Base-by-base conservation (phyloP, 2,888 invertebrate genomes). In the Boloria euphrosyne region DNA sequence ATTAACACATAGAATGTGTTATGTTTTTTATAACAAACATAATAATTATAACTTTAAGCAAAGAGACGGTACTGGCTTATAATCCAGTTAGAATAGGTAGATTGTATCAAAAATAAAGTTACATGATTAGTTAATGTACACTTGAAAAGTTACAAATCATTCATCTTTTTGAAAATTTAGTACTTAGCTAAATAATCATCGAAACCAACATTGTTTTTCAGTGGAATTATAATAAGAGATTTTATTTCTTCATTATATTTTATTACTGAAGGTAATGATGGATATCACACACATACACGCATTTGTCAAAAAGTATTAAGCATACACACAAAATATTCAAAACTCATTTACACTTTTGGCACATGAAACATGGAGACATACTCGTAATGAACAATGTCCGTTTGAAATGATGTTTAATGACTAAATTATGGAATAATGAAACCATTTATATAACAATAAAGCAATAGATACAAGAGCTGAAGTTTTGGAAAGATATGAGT, bases 401-500 rank as follows among this genome's bases (percentile, higher is more conserved):
- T 38, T 38, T 22, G 10, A 46, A 27, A 16, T 16, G n/a, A 57
- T 27, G 10, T 10, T 57, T 22, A 22, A 38, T 38, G 6, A n/a
- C 44, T n/a, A 27, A 46, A n/a, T 62, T 65, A 65, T 65, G 50
- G 46, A 54, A 55, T 60, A 38, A 65, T 62, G 67, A 63, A 67
- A 67, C 54, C 59, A 62, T 53, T 59, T 65, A 58, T 61, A 70
- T 67, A 67, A 70, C 52, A 67, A 70, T 62, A 65, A 69, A 62
- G 69, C 67, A 69, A 62, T 31, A 70, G 69, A 60, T 55, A 67
- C 46, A 65, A 70, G 67, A 67, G 69, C 67, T 53, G 59, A 62
- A 67, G 65, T 51, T 62, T 62, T 27, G 16, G 47, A 65, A 66
- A 60, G 47, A 51, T 63, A 55, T 60, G 46, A 53, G 53, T 58